Evolutionary conservation across 2,797 vertebrate genomes (phyloP).

Genomic region (Gallinago stenura): DNA sequence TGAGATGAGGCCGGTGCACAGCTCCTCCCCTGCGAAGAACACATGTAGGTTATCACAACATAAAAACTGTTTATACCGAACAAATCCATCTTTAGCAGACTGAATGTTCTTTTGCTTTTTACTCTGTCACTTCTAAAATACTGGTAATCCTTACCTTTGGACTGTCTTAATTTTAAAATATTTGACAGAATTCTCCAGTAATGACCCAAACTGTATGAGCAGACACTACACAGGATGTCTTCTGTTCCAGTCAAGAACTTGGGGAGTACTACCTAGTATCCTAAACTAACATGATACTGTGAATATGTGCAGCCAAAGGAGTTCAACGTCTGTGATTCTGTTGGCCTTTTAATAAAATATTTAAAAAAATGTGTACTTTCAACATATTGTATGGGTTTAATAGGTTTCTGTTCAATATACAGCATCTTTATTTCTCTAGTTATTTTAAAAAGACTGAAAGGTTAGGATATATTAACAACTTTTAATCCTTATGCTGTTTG

Average conservation of each 20-base stretch:
- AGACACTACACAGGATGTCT: not conserved
- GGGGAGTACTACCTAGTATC: not conserved
- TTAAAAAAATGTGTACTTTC: not conserved
- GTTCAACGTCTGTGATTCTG: not conserved
- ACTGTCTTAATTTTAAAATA: not conserved
- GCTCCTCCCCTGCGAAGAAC: slow-evolving; percentile 83
- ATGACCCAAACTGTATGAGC: not conserved
- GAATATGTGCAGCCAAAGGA: not conserved
- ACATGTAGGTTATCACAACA: not conserved
- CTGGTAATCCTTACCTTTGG: not conserved
- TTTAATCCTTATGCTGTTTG: not conserved
- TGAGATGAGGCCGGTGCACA: slow-evolving; percentile 80
- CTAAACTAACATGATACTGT: not conserved
- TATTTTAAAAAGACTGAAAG: not conserved
- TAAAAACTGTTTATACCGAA: not conserved
- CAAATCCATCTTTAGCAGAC: not conserved
- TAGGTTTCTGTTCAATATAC: not conserved
- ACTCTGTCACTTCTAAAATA: not conserved
- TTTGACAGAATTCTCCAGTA: not conserved
- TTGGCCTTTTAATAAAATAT: not conserved
- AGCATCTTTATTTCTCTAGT: not conserved
- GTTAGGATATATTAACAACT: not conserved
- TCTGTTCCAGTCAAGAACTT: not conserved
- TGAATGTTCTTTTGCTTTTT: not conserved
- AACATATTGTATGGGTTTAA: not conserved